Evolutionary conservation across 1,140 invertebrate species (phyloP).

Genomic region (Pollicipes pollicipes): DNA sequence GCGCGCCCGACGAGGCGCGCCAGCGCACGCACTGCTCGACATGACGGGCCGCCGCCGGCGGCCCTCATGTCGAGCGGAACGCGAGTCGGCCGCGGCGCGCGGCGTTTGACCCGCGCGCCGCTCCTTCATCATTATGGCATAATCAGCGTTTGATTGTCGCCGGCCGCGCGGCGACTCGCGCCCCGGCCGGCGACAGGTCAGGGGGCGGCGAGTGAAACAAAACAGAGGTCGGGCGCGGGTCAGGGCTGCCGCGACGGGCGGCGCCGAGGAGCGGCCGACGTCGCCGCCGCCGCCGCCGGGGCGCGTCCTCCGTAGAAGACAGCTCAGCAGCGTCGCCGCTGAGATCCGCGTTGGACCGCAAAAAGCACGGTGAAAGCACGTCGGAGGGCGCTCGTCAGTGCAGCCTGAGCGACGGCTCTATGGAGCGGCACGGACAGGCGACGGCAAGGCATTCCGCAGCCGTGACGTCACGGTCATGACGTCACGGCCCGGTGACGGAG

Average conservation of each 20-base stretch:
- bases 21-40: not conserved
- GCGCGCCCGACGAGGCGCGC: no score
- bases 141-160: not conserved
- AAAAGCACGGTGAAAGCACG: not conserved
- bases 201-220: not conserved
- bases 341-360: not conserved
- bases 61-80: not conserved
- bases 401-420: not conserved
- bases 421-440: not conserved
- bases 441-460: no score
- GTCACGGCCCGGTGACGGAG: no score
- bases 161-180: not conserved
- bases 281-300: no score
- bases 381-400: no score
- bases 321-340: no score
- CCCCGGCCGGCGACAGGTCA: not conserved
- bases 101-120: not conserved
- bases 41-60: no score
- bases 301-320: no score
- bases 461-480: no score
- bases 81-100: not conserved
- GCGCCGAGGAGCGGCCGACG: no score
- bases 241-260: not conserved
- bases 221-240: not conserved
- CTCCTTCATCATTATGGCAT: not conserved